phyloP scores from a whole-genome alignment of 1,140 invertebrate genomes.

The Tetramorium alpestre region DNA sequence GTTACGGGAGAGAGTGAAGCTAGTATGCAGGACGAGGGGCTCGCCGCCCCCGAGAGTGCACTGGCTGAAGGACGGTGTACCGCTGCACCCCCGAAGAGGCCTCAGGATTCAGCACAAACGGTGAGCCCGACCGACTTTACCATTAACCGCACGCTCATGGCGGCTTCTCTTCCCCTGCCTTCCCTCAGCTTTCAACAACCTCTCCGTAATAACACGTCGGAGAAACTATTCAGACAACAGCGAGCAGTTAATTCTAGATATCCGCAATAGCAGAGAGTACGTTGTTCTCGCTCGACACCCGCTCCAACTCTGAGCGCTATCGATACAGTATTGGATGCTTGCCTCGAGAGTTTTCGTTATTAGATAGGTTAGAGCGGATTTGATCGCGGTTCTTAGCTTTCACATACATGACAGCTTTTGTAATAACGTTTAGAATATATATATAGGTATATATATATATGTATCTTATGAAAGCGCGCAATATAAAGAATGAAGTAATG shows the following conservation, averaged over 20 bases:
- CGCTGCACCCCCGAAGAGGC: slow-evolving; percentile 85
- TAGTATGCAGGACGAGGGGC: slow-evolving; percentile 89
- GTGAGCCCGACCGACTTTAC: slow-evolving; percentile 73
- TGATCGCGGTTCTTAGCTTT: background rate
- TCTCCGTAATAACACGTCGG: slow-evolving; percentile 30
- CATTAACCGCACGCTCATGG: slow-evolving; percentile 11
- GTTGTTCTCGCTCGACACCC: slow-evolving; percentile 7
- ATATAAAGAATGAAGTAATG: background rate
- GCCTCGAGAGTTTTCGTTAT: slow-evolving; percentile 27
- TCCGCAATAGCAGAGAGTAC: slow-evolving; percentile 39
- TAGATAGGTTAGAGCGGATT: background rate
- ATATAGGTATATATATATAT: background rate
- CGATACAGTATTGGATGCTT: background rate
- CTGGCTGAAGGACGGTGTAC: slow-evolving; percentile 91
- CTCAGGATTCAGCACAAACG: slow-evolving; percentile 86
- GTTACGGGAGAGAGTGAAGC: slow-evolving; percentile 87
- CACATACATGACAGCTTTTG: background rate
- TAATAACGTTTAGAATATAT: background rate
- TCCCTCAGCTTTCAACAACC: slow-evolving; percentile 28
- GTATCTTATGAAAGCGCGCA: background rate
- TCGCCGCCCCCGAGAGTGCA: slow-evolving; percentile 89
- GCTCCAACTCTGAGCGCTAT: slow-evolving; percentile 19
- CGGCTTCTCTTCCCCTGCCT: background rate
- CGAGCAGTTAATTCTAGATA: slow-evolving; percentile 52
- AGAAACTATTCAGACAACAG: slow-evolving; percentile 44